Conservation (phyloP, 1,140 invertebrate species). For the Neodiprion fabricii region DNA sequence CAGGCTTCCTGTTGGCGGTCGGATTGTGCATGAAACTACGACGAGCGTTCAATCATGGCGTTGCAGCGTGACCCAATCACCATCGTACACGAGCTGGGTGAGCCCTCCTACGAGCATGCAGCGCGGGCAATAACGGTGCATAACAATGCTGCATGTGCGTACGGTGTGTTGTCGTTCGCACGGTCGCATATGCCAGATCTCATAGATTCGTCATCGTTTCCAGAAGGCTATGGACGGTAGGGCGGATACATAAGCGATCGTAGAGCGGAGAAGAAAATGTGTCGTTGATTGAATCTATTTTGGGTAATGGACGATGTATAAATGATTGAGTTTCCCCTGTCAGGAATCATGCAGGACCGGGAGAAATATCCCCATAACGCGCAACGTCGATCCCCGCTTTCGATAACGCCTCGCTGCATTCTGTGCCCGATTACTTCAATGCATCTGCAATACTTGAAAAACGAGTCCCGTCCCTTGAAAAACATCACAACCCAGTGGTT, state of each 20-base stretch:
- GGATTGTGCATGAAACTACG: too few relatives aligned
- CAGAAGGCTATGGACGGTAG: neutral
- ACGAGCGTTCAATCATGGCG: too few relatives aligned
- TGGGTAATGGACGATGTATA: slow-evolving; percentile 45
- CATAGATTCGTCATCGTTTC: slow-evolving; percentile 51
- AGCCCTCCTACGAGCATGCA: neutral
- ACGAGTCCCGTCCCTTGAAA: too few relatives aligned
- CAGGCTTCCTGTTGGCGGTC: too few relatives aligned
- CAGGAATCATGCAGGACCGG: slow-evolving; percentile 17
- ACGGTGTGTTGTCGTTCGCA: slow-evolving; percentile 45
- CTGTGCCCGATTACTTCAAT: slow-evolving; percentile 17
- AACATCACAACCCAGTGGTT: too few relatives aligned
- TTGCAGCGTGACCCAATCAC: too few relatives aligned
- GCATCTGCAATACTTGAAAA: too few relatives aligned
- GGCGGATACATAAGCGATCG: slow-evolving; percentile 6
- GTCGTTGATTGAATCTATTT: slow-evolving; percentile 49
- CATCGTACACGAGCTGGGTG: too few relatives aligned
- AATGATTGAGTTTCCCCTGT: slow-evolving; percentile 29
- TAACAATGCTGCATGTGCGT: neutral
- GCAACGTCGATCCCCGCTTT: slow-evolving; percentile 20
- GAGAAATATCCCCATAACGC: slow-evolving; percentile 28
- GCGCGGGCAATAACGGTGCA: slow-evolving; percentile 11
- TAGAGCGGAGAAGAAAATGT: slow-evolving; percentile 34
- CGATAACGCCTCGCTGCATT: slow-evolving; percentile 20
- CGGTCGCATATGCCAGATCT: slow-evolving; percentile 48